Evolutionary conservation across 2,113 vertebrate species (phyloP).

Genomic region (Bos javanicus): DNA sequence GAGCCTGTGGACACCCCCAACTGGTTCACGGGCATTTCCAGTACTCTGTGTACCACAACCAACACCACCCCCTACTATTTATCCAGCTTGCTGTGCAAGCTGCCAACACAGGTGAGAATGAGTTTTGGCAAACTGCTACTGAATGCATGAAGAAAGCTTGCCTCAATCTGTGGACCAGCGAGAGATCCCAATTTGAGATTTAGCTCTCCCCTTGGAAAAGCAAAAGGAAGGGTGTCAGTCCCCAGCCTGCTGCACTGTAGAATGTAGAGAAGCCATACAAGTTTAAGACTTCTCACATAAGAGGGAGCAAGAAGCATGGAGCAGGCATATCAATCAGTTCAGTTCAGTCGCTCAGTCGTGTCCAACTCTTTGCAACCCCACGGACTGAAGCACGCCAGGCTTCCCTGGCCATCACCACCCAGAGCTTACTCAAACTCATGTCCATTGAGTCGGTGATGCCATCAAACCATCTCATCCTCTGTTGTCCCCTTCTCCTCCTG

Average conservation of each 20-base stretch:
- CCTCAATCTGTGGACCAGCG: background rate
- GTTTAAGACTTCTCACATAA: background rate
- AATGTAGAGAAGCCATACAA: background rate
- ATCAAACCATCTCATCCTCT: background rate
- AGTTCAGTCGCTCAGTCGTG: background rate
- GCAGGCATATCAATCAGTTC: background rate
- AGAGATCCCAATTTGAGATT: background rate
- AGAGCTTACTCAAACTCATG: background rate
- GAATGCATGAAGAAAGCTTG: background rate
- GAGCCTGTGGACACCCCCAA: background rate
- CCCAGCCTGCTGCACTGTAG: background rate
- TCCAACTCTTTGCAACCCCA: rapidly evolving
- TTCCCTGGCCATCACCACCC: background rate
- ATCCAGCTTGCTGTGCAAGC: background rate
- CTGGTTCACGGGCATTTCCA: background rate
- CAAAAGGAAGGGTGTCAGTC: background rate
- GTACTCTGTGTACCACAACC: background rate
- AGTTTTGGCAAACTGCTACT: background rate
- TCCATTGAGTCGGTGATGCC: background rate
- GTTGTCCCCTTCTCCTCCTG: background rate
- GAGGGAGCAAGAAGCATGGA: background rate
- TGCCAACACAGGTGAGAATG: background rate
- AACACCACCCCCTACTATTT: background rate
- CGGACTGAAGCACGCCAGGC: rapidly evolving
- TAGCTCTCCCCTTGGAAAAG: background rate